These are phyloP conservation scores for Hemicordylus capensis DNA, from an alignment of 2,113 vertebrate species.

Conservation along the genomic window DNA sequence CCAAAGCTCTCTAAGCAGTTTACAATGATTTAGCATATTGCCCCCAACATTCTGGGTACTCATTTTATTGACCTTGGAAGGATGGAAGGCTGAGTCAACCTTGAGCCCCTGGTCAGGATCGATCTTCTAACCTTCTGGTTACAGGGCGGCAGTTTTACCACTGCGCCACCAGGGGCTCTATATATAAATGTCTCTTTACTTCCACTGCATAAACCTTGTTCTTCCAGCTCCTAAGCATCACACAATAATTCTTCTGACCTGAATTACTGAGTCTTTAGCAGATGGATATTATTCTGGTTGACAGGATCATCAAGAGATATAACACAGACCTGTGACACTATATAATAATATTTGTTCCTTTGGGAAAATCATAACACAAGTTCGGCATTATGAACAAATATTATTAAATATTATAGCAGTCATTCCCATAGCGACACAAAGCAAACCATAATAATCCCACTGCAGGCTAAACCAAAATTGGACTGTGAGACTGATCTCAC, in stretches of 20 bases:
- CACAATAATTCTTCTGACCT: not conserved
- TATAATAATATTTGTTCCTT: not conserved
- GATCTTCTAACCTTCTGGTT: no score
- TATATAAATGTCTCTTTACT: slow-evolving; percentile 21
- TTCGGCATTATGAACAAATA: no score
- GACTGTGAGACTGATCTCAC: no score
- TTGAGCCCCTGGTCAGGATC: no score
- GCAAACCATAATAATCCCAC: not conserved
- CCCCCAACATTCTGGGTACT: no score
- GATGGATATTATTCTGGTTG: not conserved
- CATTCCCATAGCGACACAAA: not conserved
- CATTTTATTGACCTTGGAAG: no score
- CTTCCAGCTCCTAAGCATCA: slow-evolving; percentile 10
- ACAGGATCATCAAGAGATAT: not conserved
- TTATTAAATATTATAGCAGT: fast-evolving
- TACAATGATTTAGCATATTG: no score
- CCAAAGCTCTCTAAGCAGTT: no score
- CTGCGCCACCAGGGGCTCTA: no score
- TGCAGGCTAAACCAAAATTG: not conserved
- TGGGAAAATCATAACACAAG: not conserved
- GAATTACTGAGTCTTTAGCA: slow-evolving; percentile 37
- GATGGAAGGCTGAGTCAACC: no score
- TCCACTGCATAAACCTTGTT: slow-evolving; percentile 30
- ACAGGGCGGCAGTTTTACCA: no score
- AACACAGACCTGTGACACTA: not conserved